A percentile compares a stretch with the other conserved stretches of the same genome.
Evolutionary conservation across 2,113 vertebrate genomes (phyloP).

Genomic region (Sylvia atricapilla): DNA sequence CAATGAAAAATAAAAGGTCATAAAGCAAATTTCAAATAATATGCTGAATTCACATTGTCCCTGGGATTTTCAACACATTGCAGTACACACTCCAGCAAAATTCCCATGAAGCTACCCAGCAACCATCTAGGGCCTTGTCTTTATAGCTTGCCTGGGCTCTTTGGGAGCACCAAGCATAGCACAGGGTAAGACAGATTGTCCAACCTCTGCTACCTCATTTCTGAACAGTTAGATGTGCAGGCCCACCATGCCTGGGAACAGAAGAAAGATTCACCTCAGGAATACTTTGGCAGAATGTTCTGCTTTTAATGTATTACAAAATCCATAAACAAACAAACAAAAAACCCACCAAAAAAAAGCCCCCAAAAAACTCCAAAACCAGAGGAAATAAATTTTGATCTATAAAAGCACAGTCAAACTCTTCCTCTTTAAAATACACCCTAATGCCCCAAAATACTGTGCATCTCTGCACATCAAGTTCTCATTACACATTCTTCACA

Average conservation of each 20-base stretch:
- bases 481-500: background rate
- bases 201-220: background rate
- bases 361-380: background rate
- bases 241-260: accelerated
- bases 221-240: background rate
- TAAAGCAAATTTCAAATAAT: background rate
- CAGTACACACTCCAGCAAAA: background rate
- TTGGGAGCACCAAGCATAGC: background rate
- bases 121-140: background rate
- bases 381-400: background rate
- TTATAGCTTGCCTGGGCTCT: background rate
- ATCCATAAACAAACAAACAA: background rate
- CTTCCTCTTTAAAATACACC: background rate
- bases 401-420: background rate
- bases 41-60: background rate
- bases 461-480: background rate
- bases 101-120: background rate
- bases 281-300: background rate
- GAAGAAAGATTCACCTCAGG: background rate
- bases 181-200: background rate
- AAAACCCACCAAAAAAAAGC: background rate
- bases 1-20: constrained; percentile 2
- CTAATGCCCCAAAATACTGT: background rate
- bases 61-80: background rate
- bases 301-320: background rate